Evolutionary conservation across 2,113 vertebrate genomes (phyloP).

Genomic region (Corythornis vintsioides): DNA sequence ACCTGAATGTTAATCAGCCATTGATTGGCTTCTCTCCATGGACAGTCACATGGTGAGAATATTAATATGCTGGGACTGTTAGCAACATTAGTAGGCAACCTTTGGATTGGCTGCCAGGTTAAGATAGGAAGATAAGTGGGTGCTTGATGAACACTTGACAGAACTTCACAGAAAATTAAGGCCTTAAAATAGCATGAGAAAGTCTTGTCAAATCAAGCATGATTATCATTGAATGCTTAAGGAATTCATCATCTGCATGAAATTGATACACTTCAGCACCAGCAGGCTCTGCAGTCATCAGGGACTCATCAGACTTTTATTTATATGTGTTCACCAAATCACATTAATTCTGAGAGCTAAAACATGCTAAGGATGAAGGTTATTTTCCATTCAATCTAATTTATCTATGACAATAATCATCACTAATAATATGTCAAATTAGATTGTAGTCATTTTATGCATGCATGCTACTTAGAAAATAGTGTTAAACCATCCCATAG

Average conservation of each 20-base stretch:
- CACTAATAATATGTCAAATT: slow-evolving; percentile 87
- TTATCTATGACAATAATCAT: slow-evolving; percentile 88
- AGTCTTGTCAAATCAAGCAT: slow-evolving; percentile 89
- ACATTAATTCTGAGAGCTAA: slow-evolving; percentile 87
- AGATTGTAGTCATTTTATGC: slow-evolving; percentile 82
- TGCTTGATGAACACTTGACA: slow-evolving; percentile 88
- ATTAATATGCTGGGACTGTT: slow-evolving; percentile 75
- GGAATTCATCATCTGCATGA: slow-evolving; percentile 89
- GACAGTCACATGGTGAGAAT: slow-evolving; percentile 83
- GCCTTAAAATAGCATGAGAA: slow-evolving; percentile 89
- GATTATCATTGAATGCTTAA: slow-evolving; percentile 87
- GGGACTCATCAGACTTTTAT: slow-evolving; percentile 88
- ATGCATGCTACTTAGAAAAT: slow-evolving; percentile 82
- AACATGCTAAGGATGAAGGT: slow-evolving; percentile 88
- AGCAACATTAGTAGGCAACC: slow-evolving; percentile 75
- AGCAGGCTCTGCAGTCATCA: slow-evolving; percentile 79
- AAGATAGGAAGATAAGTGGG: slow-evolving; percentile 85
- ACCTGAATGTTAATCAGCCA: slow-evolving; percentile 86
- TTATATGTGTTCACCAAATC: slow-evolving; percentile 89
- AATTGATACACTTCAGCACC: slow-evolving; percentile 87
- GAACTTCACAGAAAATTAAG: slow-evolving; percentile 90
- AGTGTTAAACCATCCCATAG: slow-evolving; percentile 72
- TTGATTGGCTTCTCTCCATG: slow-evolving; percentile 84
- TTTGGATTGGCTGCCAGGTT: slow-evolving; percentile 84
- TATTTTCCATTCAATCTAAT: slow-evolving; percentile 89